phyloP scores from a whole-genome alignment of 1,140 invertebrate species.

The Hyles vespertilio region DNA sequence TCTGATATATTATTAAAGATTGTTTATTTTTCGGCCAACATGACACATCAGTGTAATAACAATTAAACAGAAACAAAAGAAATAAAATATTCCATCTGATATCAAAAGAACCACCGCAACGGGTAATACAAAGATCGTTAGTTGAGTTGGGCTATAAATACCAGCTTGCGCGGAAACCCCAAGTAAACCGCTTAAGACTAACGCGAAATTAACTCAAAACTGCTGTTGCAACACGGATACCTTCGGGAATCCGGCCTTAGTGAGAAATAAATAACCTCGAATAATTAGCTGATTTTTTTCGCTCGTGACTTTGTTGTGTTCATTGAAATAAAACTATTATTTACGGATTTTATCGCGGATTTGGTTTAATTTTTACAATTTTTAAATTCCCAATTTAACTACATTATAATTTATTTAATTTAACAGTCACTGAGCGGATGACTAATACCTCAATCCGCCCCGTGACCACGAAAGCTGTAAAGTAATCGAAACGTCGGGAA shows the following conservation, averaged over 20 bases:
- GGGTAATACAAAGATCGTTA: conserved; percentile 42
- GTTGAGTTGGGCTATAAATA: conserved; percentile 35
- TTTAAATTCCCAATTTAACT: too few species aligned
- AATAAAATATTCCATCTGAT: too few species aligned
- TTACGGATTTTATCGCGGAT: too few species aligned
- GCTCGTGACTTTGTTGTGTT: not conserved
- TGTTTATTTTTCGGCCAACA: too few species aligned
- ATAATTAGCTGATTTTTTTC: conserved; percentile 16
- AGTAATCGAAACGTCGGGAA: too few species aligned
- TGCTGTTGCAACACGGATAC: conserved; percentile 27
- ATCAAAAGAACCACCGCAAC: conserved; percentile 7
- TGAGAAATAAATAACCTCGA: conserved; percentile 19
- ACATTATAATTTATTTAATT: too few species aligned
- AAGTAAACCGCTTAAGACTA: conserved; percentile 38
- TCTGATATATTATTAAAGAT: too few species aligned
- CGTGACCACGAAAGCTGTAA: too few species aligned
- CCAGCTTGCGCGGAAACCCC: conserved; percentile 28
- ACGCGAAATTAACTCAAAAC: conserved; percentile 40
- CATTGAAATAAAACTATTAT: too few species aligned
- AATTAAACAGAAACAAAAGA: not conserved
- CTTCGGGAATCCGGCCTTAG: conserved; percentile 10
- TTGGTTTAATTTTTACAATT: too few species aligned
- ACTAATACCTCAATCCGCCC: too few species aligned
- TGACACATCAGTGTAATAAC: not conserved
- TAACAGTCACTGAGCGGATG: too few species aligned